Base-by-base conservation (phyloP, 2,888 invertebrate species). In the Enchytraeus crypticus region DNA sequence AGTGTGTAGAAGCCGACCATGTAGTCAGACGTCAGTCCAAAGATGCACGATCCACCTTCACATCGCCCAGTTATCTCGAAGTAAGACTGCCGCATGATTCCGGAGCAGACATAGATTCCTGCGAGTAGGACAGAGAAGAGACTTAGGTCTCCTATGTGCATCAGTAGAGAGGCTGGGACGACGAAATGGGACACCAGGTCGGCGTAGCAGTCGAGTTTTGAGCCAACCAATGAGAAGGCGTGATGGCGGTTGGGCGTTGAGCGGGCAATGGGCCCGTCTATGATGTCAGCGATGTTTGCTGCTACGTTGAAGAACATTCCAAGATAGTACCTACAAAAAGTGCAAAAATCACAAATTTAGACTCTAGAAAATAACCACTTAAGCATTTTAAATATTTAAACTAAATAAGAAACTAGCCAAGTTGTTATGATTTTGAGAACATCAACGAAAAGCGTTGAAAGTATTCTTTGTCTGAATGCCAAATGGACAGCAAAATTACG, bases 141-240 rank as follows among this genome's bases (percentile, higher is more conserved):
- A 26, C 38, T 46, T 30, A 61, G 29, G 26, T 49, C 51, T 18
- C 56, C 47, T 23, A 61, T 27, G 33, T 57, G 26, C 61, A 61
- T 61, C 21, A 61, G 56, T 21, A 61, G 61, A 2, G 61, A 61
- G 18, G 56, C 57, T 23, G 61, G 61, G 14, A 61, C 57, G n/a
- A 61, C 61, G 21, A 61, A 61, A 32, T 61, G 61, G 3, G 61
- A 61, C 14, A 61, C 49, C 18, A 61, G 32, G 34, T 61, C 61
- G 34, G 56, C 57, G 57, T 61, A 61, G 51, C 29, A 43, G 51
- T 61, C 61, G 26, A 61, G 33, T 38, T 61, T 57, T 30, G 43
- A 30, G 8, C 61, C 61, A 21, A 61, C 34, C 32, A 56, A 38
- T 3, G 49, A 49, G 38, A 61, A 33, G 3, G 33, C 23, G 8